Conservation (phyloP, 2,888 invertebrate species). For the Patella pellucida region DNA sequence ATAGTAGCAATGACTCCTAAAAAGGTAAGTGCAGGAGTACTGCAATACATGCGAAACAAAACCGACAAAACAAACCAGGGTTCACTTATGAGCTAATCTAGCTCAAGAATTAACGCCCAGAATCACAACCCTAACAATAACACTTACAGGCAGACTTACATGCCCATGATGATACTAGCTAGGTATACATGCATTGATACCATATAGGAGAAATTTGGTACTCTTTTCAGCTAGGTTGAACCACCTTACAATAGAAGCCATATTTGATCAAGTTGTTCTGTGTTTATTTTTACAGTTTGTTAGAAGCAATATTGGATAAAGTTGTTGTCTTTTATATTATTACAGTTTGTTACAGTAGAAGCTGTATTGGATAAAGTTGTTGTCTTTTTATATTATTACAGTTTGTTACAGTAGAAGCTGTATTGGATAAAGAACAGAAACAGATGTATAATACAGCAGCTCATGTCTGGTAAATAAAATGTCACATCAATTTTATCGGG, state of each 20-base stretch:
- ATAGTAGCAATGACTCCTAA: too few species aligned
- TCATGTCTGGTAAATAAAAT: constrained; percentile 60
- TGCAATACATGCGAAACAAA: too few species aligned
- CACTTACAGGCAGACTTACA: too few species aligned
- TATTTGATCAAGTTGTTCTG: constrained; percentile 43
- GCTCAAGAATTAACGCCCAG: too few species aligned
- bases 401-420: constrained; percentile 63
- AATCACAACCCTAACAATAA: too few species aligned
- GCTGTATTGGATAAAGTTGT: constrained; percentile 47
- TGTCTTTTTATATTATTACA: constrained; percentile 36
- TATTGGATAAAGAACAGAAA: constrained; percentile 57
- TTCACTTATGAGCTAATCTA: too few species aligned
- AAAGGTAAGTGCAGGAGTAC: too few species aligned
- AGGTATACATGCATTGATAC: too few species aligned
- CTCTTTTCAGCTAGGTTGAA: too few species aligned
- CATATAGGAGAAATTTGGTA: too few species aligned
- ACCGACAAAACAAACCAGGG: too few species aligned
- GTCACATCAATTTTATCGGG: background rate
- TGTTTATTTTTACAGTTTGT: constrained; percentile 55
- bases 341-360: constrained; percentile 65
- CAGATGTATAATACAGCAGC: constrained; percentile 65
- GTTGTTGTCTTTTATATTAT: constrained; percentile 28
- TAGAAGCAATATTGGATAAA: constrained; percentile 53
- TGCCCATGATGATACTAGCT: too few species aligned
- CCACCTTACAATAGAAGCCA: constrained; percentile 53